Evolutionary conservation across 1,140 invertebrate genomes (phyloP), one percentile per base, ranked within the genome.

Genomic region (Homarus americanus): DNA sequence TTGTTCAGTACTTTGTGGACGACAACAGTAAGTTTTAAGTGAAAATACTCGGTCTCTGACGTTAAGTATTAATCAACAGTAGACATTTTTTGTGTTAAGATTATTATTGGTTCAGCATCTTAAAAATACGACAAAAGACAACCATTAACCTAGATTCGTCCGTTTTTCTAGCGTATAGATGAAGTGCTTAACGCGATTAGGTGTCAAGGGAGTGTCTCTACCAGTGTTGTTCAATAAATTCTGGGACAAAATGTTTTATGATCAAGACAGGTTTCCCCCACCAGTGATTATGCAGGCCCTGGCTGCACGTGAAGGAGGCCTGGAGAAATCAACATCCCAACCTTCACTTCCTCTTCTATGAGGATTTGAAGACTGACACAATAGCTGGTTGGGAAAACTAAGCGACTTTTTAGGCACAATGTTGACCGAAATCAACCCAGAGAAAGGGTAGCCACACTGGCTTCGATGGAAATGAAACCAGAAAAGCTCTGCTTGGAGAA

Each of bases 351-450:
- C 38, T 93, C 32, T 93, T 93, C 69, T 93, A 92, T 84, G 93
- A 93, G 78, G 92, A 93, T 76, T 86, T 93, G 87, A 92, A 93
- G 69, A 24, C 44, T 93, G 96, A 98, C 94, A 94, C 97, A 84
- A 94, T 95, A 1, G 94, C 94, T 1, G 95, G 0, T 95, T 98
- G 2, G 94, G 95, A 28, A 96, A 95, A 93, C 96, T 97, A 17
- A 96, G 97, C 0, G 93, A 95, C 28, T 98, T 98, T 93, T 93
- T 98, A 15, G 95, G 95, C 0, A 97, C 97, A 93, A 93, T 94
- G 0, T 91, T 97, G 4, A 49, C 44, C 17, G 96, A 0, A 94
- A 96, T 20, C 95, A 97, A 84, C 94, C 97, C 1, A n/a, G n/a
- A n/a, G 94, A 95, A 0, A 95, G 90, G 87, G 66, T 92, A 40